Conservation (phyloP, 2,797 vertebrate genomes). For the Cacajao melanocephalus region DNA sequence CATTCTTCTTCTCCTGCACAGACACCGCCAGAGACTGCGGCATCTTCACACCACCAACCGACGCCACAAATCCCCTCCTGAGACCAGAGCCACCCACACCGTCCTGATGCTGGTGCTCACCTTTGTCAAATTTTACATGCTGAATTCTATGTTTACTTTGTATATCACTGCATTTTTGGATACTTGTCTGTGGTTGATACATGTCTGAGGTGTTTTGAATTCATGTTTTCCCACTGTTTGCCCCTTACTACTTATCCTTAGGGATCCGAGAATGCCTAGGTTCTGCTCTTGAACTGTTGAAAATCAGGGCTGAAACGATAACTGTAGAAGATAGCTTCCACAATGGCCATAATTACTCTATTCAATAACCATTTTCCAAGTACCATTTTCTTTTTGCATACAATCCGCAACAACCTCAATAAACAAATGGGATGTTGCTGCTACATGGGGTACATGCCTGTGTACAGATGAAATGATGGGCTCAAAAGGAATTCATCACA, state of each 20-base stretch:
- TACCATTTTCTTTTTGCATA: background rate
- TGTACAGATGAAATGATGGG: no score
- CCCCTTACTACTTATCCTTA: background rate
- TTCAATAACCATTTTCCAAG: background rate
- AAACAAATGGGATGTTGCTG: background rate
- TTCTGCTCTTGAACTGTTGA: background rate
- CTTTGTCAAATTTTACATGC: background rate
- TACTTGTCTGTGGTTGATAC: background rate
- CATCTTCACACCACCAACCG: accelerated
- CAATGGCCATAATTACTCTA: background rate
- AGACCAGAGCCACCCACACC: background rate
- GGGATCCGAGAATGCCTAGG: background rate
- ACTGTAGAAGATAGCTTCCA: no score
- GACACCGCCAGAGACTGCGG: background rate
- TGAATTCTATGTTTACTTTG: background rate
- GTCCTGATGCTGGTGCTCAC: background rate
- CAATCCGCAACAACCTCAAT: background rate
- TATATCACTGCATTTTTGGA: accelerated
- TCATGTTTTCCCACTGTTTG: background rate
- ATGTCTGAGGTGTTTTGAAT: background rate
- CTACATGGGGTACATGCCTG: background rate
- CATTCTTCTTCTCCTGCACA: background rate
- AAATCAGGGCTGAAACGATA: no score
- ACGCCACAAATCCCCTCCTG: background rate
- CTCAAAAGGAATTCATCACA: background rate